phyloP scores from a whole-genome alignment of 2,797 vertebrate species.

The Rhabdomys pumilio region DNA sequence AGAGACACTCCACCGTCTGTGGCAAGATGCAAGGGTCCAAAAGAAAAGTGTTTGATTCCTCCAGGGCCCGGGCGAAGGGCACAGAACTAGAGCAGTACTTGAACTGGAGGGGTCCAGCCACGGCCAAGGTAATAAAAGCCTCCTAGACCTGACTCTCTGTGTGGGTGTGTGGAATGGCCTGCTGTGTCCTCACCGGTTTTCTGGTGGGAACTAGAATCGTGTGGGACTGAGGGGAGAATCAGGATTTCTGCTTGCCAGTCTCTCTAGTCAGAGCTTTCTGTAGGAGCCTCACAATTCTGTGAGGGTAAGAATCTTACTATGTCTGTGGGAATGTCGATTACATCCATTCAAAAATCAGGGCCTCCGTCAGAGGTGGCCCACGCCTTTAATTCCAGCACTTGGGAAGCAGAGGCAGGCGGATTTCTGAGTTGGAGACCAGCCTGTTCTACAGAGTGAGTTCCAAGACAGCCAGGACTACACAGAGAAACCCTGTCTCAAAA shows the following conservation, averaged over 20 bases:
- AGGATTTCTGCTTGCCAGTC: not conserved
- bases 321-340: not conserved
- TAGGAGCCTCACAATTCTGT: not conserved
- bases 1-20: slow-evolving; percentile 92
- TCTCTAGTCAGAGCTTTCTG: not conserved
- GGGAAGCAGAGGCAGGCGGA: no score
- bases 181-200: not conserved
- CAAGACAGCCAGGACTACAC: no score
- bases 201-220: slow-evolving; percentile 14
- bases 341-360: slow-evolving; percentile 26
- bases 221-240: not conserved
- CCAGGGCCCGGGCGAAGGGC: slow-evolving; percentile 90
- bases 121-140: slow-evolving; percentile 83
- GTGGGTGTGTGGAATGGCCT: not conserved
- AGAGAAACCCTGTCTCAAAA: no score
- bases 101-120: slow-evolving; percentile 85
- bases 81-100: slow-evolving; percentile 91
- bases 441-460: no score
- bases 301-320: not conserved
- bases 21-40: slow-evolving; percentile 88
- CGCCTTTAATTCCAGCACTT: no score
- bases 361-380: not conserved
- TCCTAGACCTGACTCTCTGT: slow-evolving; percentile 32
- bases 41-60: slow-evolving; percentile 92
- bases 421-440: no score